Conservation (phyloP, 2,113 vertebrate species). For the Chaetops frenatus region DNA sequence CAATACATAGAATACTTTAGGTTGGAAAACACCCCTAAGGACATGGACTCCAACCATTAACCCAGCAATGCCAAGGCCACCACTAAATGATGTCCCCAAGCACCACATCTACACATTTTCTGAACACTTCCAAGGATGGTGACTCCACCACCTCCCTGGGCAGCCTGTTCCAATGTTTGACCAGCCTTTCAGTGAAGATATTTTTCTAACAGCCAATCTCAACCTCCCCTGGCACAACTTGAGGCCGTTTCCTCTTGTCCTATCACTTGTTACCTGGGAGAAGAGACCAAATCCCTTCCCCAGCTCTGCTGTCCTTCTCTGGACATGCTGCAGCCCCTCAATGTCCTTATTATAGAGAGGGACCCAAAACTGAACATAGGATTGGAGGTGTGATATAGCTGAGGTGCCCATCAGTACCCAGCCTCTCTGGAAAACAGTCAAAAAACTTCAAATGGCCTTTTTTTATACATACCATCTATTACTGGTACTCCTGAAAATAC, state of each 20-base stretch:
- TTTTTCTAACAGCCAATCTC: not conserved
- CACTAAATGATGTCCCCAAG: not conserved
- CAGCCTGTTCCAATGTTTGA: not conserved
- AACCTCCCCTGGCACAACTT: not conserved
- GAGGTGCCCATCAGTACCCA: not conserved
- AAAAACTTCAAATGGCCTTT: not conserved
- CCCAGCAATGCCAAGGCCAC: not conserved
- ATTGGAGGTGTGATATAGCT: not conserved
- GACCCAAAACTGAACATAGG: not conserved
- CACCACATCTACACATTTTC: not conserved
- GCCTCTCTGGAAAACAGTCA: not conserved
- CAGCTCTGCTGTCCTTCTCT: accelerated
- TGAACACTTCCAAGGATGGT: not conserved
- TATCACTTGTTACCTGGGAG: not conserved
- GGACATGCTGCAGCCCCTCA: not conserved
- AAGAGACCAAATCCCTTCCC: not conserved
- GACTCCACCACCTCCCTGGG: not conserved
- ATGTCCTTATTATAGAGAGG: not conserved
- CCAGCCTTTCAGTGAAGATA: not conserved
- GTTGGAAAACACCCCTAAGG: not conserved
- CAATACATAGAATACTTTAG: not conserved
- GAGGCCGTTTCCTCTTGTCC: not conserved
- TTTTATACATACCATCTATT: not conserved
- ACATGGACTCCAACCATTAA: not conserved
- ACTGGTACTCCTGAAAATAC: not conserved